Evolutionary conservation across 2,797 vertebrate genomes (phyloP), one percentile per base, ranked within the genome.

Genomic region (Cynodonichthys magdalenae): DNA sequence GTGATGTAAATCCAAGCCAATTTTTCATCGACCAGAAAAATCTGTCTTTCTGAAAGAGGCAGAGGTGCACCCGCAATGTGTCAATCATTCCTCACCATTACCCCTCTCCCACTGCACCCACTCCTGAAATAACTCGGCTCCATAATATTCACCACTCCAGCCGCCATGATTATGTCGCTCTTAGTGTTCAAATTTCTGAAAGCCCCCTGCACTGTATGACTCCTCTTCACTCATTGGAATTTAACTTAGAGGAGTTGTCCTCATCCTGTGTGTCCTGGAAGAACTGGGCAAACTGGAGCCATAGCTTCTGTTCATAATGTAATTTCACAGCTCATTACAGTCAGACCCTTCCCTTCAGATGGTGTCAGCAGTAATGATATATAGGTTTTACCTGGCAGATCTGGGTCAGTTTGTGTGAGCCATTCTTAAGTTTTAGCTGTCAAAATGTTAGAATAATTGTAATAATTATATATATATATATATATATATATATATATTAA

Each of bases 281-380:
- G 67, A 77, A 75, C 73, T 75, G 80, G 82, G 76, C 75, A 82
- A 77, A 83, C 59, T 68, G 70, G 58, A 75, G 66, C 61, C 50
- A 50, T 58, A 45, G 73, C 64, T 65, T 83, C 79, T 76, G 71
- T 80, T 79, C 71, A 81, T 89, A 90, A 90, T 88, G 82, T 84
- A 80, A 90, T 92, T 92, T 93, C 90, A 90, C 85, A 89, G 88
- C 87, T 92, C 87, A 90, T 91, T 93, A 92, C 82, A 83, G 77
- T 74, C 77, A 54, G 70, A 74, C 79, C 57, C 54, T 74, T 89
- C 68, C 76, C 68, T 74, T 81, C 72, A 86, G 77, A 86, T 75
- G 74, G 74, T 79, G 84, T 87, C 71, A 64, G 75, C 68, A 64
- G 71, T 83, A 79, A 81, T 61, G 72, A 69, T 53, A 45, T 68